Base-by-base conservation (phyloP, 2,888 invertebrate genomes). In the Ichneumoninae sp. region DNA sequence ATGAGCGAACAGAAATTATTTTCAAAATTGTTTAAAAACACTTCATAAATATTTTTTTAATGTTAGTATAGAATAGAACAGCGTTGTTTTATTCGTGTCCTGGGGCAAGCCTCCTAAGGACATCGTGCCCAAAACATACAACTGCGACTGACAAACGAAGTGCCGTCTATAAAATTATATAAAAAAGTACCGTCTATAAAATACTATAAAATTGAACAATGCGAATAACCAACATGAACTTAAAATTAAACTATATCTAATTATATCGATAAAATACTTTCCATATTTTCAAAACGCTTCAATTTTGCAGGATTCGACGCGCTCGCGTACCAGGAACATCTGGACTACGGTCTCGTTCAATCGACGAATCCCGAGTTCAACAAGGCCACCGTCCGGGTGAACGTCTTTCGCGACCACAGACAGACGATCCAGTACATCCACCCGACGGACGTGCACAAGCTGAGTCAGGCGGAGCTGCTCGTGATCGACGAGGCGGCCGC, bases 401-500 rank as follows among this genome's bases (percentile, higher is more conserved):
- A 99, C 93, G 95, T 99, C 44, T 97, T 97, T 76, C 96, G 97
- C 88, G 97, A 98, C 91, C 98, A 98, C 86, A 95, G 98, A 47
- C 99, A 99, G 94, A 98, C 98, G 26, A 97, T 99, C 87, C 98
- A 98, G 95, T 99, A 99, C 94, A 98, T 99, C 92, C 97, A 98
- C 85, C 99, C 99, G 0, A 96, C 97, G 60, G 99, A 99, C 94
- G 96, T 97, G 68, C 96, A 97, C 81, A 96, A 98, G 85, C 95
- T 99, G 47, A 96, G 98, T 8, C 98, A 99, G 86, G 99, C 99
- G 0, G 99, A 99, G 94, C 94, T 99, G 57, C 95, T 99, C 47
- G 96, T 99, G 0, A 99, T 99, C 81, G 99, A 99, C 94, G 99
- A 99, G 94, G 99, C 99, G 1, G 99, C 99, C 0, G 99, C 99